Conservation (phyloP, 2,797 vertebrate genomes). For the Psittacula derbiana region DNA sequence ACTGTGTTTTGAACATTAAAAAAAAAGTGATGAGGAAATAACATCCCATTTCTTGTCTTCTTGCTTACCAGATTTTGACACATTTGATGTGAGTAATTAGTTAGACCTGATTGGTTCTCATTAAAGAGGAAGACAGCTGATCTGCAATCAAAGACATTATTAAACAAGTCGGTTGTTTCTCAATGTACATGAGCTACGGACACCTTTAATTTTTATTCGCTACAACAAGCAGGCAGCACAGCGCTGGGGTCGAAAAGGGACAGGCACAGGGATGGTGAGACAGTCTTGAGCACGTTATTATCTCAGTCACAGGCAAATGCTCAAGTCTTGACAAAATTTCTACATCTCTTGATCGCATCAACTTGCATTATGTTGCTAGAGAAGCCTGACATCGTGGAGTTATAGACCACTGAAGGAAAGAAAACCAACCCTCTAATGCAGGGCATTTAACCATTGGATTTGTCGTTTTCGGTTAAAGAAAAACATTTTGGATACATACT, state of each 20-base stretch:
- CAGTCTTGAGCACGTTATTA: neutral
- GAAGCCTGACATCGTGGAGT: neutral
- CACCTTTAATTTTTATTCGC: neutral
- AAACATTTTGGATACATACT: rapidly evolving
- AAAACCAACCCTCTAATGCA: neutral
- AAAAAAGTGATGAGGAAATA: neutral
- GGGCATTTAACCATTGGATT: neutral
- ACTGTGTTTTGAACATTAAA: neutral
- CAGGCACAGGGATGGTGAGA: neutral
- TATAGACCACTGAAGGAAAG: neutral
- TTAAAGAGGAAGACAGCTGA: slow-evolving; percentile 9
- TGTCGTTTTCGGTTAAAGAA: neutral
- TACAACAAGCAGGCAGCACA: neutral
- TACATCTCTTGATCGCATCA: neutral
- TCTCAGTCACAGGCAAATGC: rapidly evolving
- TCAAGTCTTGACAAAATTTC: neutral
- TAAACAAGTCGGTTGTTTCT: neutral
- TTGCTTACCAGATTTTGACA: slow-evolving; percentile 1
- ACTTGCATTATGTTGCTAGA: neutral
- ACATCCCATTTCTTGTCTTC: neutral
- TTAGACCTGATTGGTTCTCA: slow-evolving; percentile 16
- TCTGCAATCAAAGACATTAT: neutral
- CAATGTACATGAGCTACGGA: neutral
- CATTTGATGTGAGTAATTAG: slow-evolving; percentile 56
- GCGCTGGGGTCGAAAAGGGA: neutral